Base-by-base conservation (phyloP, 1,140 invertebrate genomes). In the Polyergus mexicanus region DNA sequence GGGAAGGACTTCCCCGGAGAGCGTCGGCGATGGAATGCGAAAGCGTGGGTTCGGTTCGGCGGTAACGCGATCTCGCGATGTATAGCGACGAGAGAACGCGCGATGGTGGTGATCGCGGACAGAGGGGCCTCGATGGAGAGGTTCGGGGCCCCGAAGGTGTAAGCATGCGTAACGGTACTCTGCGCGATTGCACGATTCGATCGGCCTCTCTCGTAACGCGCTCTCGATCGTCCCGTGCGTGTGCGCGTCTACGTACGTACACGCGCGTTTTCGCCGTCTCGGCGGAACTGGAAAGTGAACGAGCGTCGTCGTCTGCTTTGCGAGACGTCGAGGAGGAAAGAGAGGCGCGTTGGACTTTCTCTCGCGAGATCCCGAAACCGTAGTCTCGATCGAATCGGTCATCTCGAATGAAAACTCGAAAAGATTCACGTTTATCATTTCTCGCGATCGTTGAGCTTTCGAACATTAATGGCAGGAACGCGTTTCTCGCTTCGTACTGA, bases 11-110 rank as follows among this genome's bases (percentile, higher is more conserved):
- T 78, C 35, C 72, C 68, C 60, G 32, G 69, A 71, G 63, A 87
- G 69, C 66, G 62, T 60, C 85, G 71, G 54, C 66, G 72, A 74
- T 83, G 89, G 89, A 90, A 90, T 90, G 89, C 89, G 84, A 90
- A 89, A 90, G 86, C 89, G 89, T 90, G 89, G 89, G 89, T 90
- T 89, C 85, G 89, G 74, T 89, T 90, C 72, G 86, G 69, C 77
- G 85, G 86, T 88, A 87, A 90, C 89, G 88, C 86, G 89, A 90
- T 90, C 89, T 88, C 86, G 89, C 86, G 89, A 88, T 90, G 60
- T 56, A 87, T n/a, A 62, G 54, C 25, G 51, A 81, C 3, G 38
- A 28, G 25, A 28, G 51, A 44, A 44, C 32, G 28, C 22, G 38
- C n/a, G 35, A 35, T 41, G 51, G 35, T 69, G 22, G 47, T 41